phyloP scores from a whole-genome alignment of 2,797 vertebrate genomes.

The Gymnoscopelus microlampas region DNA sequence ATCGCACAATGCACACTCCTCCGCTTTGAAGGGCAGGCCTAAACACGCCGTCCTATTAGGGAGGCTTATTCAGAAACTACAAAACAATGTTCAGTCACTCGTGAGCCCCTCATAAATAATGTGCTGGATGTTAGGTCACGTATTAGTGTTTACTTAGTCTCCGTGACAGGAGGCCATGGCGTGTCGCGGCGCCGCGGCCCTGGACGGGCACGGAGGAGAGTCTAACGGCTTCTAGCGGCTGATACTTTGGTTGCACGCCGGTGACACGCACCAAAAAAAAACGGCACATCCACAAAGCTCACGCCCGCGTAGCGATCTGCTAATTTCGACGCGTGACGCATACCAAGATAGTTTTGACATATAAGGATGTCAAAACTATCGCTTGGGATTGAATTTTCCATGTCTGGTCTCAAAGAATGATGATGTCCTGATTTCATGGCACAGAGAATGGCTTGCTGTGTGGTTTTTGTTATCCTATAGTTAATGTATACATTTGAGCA shows the following conservation, averaged over 20 bases:
- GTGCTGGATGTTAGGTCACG: constrained; percentile 67
- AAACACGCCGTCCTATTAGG: constrained; percentile 73
- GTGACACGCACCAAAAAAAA: too few relatives aligned
- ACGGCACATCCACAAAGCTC: too few relatives aligned
- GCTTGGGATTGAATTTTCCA: constrained; percentile 60
- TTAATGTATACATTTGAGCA: constrained; percentile 76
- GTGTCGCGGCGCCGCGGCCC: too few relatives aligned
- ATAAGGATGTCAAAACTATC: constrained; percentile 56
- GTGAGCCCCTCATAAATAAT: constrained; percentile 71
- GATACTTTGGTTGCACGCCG: too few relatives aligned
- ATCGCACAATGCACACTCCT: constrained; percentile 37
- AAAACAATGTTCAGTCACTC: constrained; percentile 75
- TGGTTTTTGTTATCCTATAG: constrained; percentile 61
- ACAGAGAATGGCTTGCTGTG: constrained; percentile 55
- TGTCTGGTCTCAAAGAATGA: constrained; percentile 59
- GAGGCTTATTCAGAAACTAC: constrained; percentile 59
- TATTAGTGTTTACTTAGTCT: constrained; percentile 70
- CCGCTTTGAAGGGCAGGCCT: constrained; percentile 72
- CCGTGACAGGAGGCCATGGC: constrained; percentile 49
- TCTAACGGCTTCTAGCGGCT: too few relatives aligned
- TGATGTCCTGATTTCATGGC: constrained; percentile 73
- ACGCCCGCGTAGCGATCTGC: too few relatives aligned
- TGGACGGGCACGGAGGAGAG: too few relatives aligned
- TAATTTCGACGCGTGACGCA: too few relatives aligned
- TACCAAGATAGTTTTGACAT: too few relatives aligned